Base-by-base conservation (phyloP, 1,140 invertebrate species). In the Pachypsylla venusta region DNA sequence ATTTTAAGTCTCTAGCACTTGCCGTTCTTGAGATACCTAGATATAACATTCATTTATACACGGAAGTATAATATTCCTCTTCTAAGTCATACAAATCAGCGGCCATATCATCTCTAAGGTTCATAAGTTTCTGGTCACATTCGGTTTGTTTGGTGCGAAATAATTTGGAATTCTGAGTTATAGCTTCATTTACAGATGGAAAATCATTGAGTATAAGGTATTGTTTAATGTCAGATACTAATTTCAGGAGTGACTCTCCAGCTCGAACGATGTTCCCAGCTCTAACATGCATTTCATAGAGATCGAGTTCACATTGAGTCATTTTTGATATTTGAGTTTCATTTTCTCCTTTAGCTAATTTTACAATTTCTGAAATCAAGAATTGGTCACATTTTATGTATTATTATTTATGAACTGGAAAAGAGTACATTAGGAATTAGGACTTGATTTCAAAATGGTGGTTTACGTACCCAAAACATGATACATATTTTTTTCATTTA, bases 151-250 rank as follows among this genome's bases (percentile, higher is more conserved):
- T 90, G 0, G 84, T 82, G 59, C 88, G 79, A 68, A 92, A 94
- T 20, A 93, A 67, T 69, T 90, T 89, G 2, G 88, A 91, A 66
- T 94, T 95, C 66, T 88, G 83, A 12, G 85, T 82, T 61, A 97
- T 96, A 1, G 92, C 89, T 70, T 97, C 93, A 73, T 97, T 97
- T 0, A 97, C 90, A 0, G 92, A 94, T 26, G 91, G 90, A 68
- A 97, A 97, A 71, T 98, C 94, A 73, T 97, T 97, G 12, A 98
- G 76, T 63, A 97, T 96, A 19, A 97, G 74, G 70, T 95, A 97
- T 66, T 97, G 93, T 69, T 97, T 97, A 14, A 98, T 89, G 70
- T 97, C 93, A 0, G 92, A 92, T 2, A 97, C 90, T 2, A 97
- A 74, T 73, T 97, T 96, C 86, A 96, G 93, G 13, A 97, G 70